Conservation (phyloP, 2,797 vertebrate species). For the Sebastes oblongus region DNA sequence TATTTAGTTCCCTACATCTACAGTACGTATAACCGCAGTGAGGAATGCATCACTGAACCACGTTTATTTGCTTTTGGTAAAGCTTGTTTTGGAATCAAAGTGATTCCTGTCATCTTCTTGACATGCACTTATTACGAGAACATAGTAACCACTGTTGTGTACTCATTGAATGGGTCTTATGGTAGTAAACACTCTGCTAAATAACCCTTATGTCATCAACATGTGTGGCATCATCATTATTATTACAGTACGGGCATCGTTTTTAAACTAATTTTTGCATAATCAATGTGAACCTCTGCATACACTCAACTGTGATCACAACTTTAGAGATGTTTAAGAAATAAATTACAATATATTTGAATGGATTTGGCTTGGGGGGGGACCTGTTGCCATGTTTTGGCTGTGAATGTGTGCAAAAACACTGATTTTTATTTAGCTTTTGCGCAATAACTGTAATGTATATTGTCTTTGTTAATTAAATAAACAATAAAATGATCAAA, state of each 20-base stretch:
- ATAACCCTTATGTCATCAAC: neutral
- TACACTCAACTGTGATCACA: neutral
- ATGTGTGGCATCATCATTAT: neutral
- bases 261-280: too few species aligned
- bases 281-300: neutral
- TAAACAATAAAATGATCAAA: neutral
- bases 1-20: neutral
- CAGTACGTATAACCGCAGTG: neutral
- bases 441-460: neutral
- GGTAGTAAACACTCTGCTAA: neutral
- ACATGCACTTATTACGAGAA: neutral
- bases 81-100: neutral
- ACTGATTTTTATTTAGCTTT: neutral
- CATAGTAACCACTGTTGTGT: neutral
- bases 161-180: neutral
- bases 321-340: neutral
- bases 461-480: slow-evolving; percentile 13
- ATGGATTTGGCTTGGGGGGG: neutral
- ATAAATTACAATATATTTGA: neutral
- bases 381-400: neutral
- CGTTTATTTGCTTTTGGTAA: neutral
- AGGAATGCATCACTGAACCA: neutral
- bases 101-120: neutral
- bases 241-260: neutral
- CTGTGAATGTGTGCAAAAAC: neutral